Percentiles rank a stretch among this genome's conserved stretches.
Evolutionary conservation across 2,888 invertebrate species (phyloP).

Genomic region (Drosophila testacea): DNA sequence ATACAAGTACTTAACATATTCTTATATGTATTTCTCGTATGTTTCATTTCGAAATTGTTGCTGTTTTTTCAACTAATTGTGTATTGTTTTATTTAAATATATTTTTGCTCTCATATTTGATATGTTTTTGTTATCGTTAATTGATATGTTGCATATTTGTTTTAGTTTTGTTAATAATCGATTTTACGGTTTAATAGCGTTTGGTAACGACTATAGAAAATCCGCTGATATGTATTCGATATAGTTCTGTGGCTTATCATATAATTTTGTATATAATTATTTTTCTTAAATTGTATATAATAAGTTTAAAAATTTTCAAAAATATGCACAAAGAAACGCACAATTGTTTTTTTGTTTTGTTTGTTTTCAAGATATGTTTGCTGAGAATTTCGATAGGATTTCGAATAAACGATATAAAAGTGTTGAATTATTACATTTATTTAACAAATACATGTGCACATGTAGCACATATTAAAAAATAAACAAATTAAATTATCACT

Average conservation of each 20-base stretch:
- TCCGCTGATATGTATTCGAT: slow-evolving; percentile 68
- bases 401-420: slow-evolving; percentile 50
- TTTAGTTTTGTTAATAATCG: slow-evolving; percentile 23
- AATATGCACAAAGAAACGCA: slow-evolving; percentile 55
- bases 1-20: neutral
- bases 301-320: slow-evolving; percentile 44
- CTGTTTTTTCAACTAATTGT: slow-evolving; percentile 5
- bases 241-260: slow-evolving; percentile 20
- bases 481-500: slow-evolving; percentile 57
- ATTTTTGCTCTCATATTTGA: slow-evolving; percentile 48
- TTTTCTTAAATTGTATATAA: slow-evolving; percentile 41
- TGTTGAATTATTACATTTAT: slow-evolving; percentile 37
- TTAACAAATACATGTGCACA: slow-evolving; percentile 33
- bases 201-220: slow-evolving; percentile 45
- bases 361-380: slow-evolving; percentile 18
- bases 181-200: slow-evolving; percentile 32
- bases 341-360: slow-evolving; percentile 14
- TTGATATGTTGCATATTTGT: slow-evolving; percentile 60
- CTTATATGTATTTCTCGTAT: slow-evolving; percentile 3
- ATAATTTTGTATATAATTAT: slow-evolving; percentile 40
- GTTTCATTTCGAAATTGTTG: neutral
- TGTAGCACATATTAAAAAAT: slow-evolving; percentile 23
- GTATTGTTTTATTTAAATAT: neutral
- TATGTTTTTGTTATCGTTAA: slow-evolving; percentile 52
- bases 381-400: slow-evolving; percentile 30